Base-by-base conservation (phyloP, 2,888 invertebrate species). In the Chrysotoxum bicinctum region DNA sequence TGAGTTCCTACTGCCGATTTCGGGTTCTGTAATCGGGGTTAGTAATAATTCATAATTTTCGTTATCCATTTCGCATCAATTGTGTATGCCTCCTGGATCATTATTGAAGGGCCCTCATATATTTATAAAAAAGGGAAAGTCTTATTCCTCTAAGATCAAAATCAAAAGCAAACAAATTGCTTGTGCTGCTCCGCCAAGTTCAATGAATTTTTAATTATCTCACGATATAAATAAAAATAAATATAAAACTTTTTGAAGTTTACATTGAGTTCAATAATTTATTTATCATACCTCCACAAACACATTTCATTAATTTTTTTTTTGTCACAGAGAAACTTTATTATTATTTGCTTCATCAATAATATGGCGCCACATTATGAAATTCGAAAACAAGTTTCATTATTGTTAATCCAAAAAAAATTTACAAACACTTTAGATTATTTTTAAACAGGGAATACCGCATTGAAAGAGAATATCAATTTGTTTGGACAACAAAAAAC, bases 301-400 rank as follows among this genome's bases (percentile, higher is more conserved):
- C 19, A 21, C 19, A 45, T 10, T 19, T 45, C 21, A 21, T 21
- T n/a, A n/a, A n/a, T n/a, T n/a, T n/a, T n/a, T 45, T 45, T 19
- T 45, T 10, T 45, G 45, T 45, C 45, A 45, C 10, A 19, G 6
- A 19, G 9, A 19, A 21, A 10, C 1, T 45, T 19, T 3, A 45
- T 45, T 8, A 45, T 45, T 45, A 45, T 45, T 45, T 19, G 19
- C 14, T 26, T 26, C n/a, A n/a, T n/a, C n/a, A n/a, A n/a, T n/a
- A n/a, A n/a, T n/a, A n/a, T 48, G 26, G 26, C 26, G 2, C 23
- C 23, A 23, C 50, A 32, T 56, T 56, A 56, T 32, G 32, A 32
- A 30, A 56, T 56, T 56, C 54, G 32, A 7, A 56, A 56, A 56
- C 32, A 56, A 56, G 32, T 56, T 56, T 56, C 32, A 32, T 56